Evolutionary conservation across 2,113 vertebrate genomes (phyloP), one percentile per base, ranked within the genome.

Genomic region (Talpa occidentalis): DNA sequence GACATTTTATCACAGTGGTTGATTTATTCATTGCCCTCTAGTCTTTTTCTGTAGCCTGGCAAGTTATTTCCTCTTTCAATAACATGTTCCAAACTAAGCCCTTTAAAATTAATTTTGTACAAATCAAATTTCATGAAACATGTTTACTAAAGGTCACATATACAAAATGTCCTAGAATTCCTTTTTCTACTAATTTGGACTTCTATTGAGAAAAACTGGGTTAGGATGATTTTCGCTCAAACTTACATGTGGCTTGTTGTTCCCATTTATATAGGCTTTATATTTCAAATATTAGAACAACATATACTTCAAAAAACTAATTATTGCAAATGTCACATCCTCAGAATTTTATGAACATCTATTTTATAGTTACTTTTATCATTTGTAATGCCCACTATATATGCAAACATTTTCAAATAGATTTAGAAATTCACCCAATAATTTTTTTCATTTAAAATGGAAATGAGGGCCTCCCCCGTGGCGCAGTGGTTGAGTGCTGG

Each of bases 131-230:
- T 87, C 30, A 49, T 72, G 35, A 19, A 77, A n/a, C 44, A 69
- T 64, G 32, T 86, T 97, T 96, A 72, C 52, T 78, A 94, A 96
- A 96, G 90, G 76, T 95, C 92, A 96, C 19, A 77, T 66, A 91
- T 44, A 47, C 30, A 47, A 96, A 84, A 88, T 73, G 32, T 37
- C 69, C 47, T 59, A 42, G 28, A 60, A 83, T 80, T 87, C 14
- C 8, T 59, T 91, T 22, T n/a, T 81, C 37, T 69, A 56, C 66
- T 74, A 72, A 94, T 79, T 93, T 70, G 8, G 26, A 66, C 77
- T 95, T 84, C 5, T 88, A 47, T 69, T 95, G 42, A 80, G 21
- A 89, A 95, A 89, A 87, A 49, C 1, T 32, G 32, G 0, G 10
- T 67, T 79, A 78, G 17, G 24, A 81, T 52, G 44, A 88, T 76